phyloP scores from a whole-genome alignment of 2,113 vertebrate species.

The Sturnus vulgaris region DNA sequence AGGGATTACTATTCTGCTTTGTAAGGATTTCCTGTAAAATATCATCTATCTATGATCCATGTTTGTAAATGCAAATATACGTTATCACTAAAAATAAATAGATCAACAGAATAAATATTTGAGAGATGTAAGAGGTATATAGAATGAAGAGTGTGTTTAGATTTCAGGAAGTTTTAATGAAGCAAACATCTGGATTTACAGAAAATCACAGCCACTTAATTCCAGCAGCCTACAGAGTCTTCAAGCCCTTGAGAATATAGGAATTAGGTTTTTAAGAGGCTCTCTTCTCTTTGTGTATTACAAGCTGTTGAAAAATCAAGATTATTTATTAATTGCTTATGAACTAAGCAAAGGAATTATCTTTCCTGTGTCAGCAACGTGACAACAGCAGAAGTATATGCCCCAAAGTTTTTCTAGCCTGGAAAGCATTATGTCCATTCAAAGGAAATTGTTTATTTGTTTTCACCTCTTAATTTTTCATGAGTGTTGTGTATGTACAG shows the following conservation, averaged over 20 bases:
- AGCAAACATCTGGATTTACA: background rate
- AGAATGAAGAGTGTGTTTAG: background rate
- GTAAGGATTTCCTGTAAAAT: background rate
- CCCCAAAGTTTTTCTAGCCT: background rate
- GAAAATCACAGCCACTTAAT: background rate
- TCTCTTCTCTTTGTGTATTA: background rate
- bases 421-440: background rate
- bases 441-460: background rate
- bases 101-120: background rate
- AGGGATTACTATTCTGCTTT: background rate
- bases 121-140: background rate
- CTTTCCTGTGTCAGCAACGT: background rate
- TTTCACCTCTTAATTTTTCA: background rate
- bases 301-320: background rate
- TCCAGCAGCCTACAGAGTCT: background rate
- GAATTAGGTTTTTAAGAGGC: background rate
- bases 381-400: background rate
- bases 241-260: background rate
- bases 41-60: background rate
- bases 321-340: background rate
- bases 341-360: background rate
- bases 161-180: slow-evolving; percentile 8
- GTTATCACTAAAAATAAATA: background rate
- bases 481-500: background rate
- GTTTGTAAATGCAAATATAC: background rate